Percentiles rank a stretch among this genome's conserved stretches.
Evolutionary conservation across 2,113 vertebrate species (phyloP).

Genomic region (Tichodroma muraria): DNA sequence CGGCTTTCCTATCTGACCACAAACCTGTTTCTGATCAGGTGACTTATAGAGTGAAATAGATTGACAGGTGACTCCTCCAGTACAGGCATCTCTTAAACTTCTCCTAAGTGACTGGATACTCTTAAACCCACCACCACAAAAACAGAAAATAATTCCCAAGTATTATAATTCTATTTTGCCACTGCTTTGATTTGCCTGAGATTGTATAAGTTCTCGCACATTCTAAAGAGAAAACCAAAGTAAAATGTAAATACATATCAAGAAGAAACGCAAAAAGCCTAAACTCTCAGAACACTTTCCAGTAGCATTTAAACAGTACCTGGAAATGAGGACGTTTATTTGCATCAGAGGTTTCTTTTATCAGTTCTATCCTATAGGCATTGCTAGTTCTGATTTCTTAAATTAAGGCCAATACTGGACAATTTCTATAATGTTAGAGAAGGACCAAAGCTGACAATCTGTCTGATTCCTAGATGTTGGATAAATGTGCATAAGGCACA

Average conservation of each 20-base stretch:
- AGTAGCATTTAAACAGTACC: background rate
- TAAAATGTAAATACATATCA: background rate
- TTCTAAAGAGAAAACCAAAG: background rate
- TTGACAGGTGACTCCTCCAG: background rate
- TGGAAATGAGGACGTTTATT: background rate
- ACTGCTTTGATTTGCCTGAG: background rate
- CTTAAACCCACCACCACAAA: background rate
- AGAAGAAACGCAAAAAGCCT: background rate
- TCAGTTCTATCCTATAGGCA: background rate
- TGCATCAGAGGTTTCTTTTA: background rate
- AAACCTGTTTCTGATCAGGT: background rate
- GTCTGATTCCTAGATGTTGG: background rate
- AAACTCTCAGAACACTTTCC: background rate
- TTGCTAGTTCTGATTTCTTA: background rate
- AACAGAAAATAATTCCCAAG: background rate
- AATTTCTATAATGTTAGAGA: background rate
- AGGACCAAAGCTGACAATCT: background rate
- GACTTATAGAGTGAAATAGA: background rate
- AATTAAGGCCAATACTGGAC: background rate
- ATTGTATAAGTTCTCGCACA: rapidly evolving
- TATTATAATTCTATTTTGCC: background rate
- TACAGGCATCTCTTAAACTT: background rate
- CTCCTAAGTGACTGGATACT: background rate
- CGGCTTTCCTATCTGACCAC: no score
- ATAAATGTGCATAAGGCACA: background rate